Percentiles rank a stretch among this genome's conserved stretches.
Conservation (phyloP, 2,113 vertebrate genomes). For the Syngnathoides biaculeatus region DNA sequence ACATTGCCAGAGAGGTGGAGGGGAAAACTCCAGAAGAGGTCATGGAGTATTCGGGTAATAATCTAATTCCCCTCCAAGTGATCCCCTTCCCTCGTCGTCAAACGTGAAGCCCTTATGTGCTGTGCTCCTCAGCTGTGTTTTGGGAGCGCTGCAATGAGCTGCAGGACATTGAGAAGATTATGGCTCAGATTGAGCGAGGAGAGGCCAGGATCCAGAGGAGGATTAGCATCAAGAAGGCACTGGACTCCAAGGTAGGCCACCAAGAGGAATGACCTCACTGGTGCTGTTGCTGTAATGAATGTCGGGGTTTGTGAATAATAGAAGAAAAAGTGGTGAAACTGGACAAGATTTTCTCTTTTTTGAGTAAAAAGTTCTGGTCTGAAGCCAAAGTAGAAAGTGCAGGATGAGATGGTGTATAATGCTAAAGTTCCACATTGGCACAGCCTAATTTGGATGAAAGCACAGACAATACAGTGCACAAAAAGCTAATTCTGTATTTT, state of each 20-base stretch:
- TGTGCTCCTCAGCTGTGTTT: slow-evolving; percentile 83
- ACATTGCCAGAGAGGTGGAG: slow-evolving; percentile 96
- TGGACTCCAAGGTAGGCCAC: slow-evolving; percentile 88
- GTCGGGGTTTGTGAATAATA: too few species aligned
- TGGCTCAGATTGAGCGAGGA: slow-evolving; percentile 98
- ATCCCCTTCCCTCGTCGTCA: background rate
- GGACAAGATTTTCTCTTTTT: too few species aligned
- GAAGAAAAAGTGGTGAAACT: too few species aligned
- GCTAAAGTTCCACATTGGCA: too few species aligned
- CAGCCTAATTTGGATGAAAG: too few species aligned
- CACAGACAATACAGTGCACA: too few species aligned
- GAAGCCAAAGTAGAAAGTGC: too few species aligned
- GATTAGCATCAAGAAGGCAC: slow-evolving; percentile 97
- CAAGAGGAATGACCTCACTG: background rate
- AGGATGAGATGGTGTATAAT: too few species aligned
- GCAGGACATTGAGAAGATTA: slow-evolving; percentile 98
- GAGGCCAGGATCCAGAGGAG: slow-evolving; percentile 97
- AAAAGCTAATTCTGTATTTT: too few species aligned
- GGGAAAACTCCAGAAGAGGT: slow-evolving; percentile 98
- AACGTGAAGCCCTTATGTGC: background rate
- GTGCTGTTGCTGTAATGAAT: too few species aligned
- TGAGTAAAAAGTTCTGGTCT: too few species aligned
- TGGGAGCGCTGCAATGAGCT: slow-evolving; percentile 99
- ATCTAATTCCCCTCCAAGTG: background rate
- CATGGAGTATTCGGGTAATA: slow-evolving; percentile 94